These are phyloP conservation scores for Antennarius striatus DNA, from an alignment of 2,113 vertebrate genomes.

Conservation along the genomic window DNA sequence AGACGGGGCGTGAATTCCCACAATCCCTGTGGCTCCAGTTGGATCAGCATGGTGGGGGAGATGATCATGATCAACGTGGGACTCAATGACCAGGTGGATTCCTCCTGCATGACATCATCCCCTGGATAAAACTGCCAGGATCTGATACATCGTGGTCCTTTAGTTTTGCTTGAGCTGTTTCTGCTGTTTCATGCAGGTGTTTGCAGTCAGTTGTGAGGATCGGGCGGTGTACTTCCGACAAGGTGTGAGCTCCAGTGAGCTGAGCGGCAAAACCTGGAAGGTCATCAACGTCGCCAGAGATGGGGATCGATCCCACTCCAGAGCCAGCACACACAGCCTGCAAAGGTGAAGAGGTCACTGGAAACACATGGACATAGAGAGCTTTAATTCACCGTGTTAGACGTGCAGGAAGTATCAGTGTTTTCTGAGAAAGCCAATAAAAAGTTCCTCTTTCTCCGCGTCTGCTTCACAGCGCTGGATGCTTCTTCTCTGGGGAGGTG, in stretches of 20 bases:
- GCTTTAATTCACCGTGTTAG: neutral
- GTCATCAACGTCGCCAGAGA: slow-evolving; percentile 82
- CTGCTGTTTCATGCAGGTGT: slow-evolving; percentile 80
- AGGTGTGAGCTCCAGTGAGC: slow-evolving; percentile 90
- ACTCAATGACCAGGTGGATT: slow-evolving; percentile 90
- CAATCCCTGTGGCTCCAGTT: slow-evolving; percentile 93
- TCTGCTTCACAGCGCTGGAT: slow-evolving; percentile 85
- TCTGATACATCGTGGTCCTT: too few relatives aligned
- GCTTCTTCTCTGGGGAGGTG: slow-evolving; percentile 92
- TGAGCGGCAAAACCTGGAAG: slow-evolving; percentile 96
- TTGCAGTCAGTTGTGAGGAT: slow-evolving; percentile 87
- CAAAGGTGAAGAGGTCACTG: slow-evolving; percentile 81
- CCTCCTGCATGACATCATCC: neutral
- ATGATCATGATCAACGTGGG: slow-evolving; percentile 94
- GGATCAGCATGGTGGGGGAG: slow-evolving; percentile 97
- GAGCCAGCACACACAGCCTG: slow-evolving; percentile 85
- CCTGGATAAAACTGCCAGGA: neutral
- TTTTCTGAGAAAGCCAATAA: neutral
- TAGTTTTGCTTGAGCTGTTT: neutral
- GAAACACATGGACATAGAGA: neutral
- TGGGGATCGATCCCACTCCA: slow-evolving; percentile 86
- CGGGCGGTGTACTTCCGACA: slow-evolving; percentile 90
- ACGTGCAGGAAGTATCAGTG: neutral
- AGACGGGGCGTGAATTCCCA: slow-evolving; percentile 93
- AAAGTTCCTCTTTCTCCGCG: slow-evolving; percentile 7